phyloP scores from a whole-genome alignment of 2,797 vertebrate species.

The Pteropus rufus region DNA sequence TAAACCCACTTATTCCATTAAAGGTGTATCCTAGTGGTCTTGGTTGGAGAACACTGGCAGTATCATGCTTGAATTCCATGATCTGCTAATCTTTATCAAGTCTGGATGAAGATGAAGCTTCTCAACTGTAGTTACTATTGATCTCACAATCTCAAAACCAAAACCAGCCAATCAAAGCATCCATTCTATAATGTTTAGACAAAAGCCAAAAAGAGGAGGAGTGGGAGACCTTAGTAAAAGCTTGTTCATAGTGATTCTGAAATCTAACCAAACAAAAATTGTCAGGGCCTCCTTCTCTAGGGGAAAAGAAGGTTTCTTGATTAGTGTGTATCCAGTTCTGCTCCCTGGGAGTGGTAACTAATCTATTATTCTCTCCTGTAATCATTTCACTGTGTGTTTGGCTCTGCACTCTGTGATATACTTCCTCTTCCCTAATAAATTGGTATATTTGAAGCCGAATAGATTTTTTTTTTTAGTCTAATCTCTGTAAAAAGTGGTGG shows the following conservation, averaged over 20 bases:
- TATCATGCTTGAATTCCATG: neutral
- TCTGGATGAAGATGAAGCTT: neutral
- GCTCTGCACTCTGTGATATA: neutral
- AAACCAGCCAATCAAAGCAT: neutral
- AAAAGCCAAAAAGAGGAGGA: neutral
- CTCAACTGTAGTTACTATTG: neutral
- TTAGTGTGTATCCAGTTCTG: neutral
- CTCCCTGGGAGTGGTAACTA: neutral
- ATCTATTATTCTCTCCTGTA: neutral
- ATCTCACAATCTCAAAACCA: neutral
- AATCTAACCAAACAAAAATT: neutral
- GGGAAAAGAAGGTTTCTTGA: neutral
- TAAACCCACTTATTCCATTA: neutral
- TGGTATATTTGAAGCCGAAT: neutral
- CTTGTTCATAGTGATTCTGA: neutral
- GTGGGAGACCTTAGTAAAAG: neutral
- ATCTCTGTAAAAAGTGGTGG: neutral
- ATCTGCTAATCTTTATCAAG: neutral
- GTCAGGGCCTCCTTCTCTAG: neutral
- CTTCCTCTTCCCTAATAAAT: neutral
- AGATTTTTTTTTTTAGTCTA: neutral
- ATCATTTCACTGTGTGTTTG: neutral
- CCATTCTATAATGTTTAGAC: neutral
- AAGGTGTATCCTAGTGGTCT: neutral
- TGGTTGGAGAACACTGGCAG: neutral